Percentiles rank a stretch among this genome's conserved stretches.
These are phyloP conservation scores for Taphrorychus bicolor DNA, from an alignment of 2,888 invertebrate species.

Conservation along the genomic window DNA sequence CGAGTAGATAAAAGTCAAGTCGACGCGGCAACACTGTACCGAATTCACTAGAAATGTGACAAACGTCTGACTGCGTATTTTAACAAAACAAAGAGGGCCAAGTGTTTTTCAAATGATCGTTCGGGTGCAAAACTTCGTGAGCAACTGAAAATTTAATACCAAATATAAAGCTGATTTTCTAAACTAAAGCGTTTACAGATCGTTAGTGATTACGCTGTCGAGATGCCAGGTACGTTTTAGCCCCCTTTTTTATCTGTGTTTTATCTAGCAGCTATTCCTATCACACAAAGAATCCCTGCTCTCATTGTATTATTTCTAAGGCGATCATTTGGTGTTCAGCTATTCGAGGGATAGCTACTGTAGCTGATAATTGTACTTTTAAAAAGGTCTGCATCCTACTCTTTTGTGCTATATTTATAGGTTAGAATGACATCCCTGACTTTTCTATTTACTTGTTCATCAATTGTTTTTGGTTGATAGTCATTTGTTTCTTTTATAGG, in stretches of 20 bases:
- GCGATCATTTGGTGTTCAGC: neutral
- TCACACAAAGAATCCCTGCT: neutral
- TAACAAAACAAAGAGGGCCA: neutral
- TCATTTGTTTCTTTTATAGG: conserved; percentile 49
- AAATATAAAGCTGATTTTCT: neutral
- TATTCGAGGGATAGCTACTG: neutral
- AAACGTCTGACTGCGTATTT: neutral
- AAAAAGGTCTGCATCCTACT: too few relatives aligned
- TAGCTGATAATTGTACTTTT: neutral
- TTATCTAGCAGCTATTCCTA: neutral
- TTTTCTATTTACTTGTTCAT: neutral
- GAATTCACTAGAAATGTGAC: too few relatives aligned
- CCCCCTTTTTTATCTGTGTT: neutral
- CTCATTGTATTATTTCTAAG: neutral
- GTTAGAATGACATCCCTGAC: neutral
- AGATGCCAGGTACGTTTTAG: conserved; percentile 57
- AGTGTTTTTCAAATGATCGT: conserved; percentile 25
- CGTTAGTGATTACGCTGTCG: conserved; percentile 61
- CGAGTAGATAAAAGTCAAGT: too few relatives aligned
- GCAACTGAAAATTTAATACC: neutral
- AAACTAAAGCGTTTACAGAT: conserved; percentile 8
- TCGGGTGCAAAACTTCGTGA: conserved; percentile 8
- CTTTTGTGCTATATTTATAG: neutral
- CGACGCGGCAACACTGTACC: neutral
- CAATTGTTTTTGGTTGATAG: neutral